phyloP scores from a whole-genome alignment of 2,888 invertebrate genomes.

The Amblyteles armatorius region DNA sequence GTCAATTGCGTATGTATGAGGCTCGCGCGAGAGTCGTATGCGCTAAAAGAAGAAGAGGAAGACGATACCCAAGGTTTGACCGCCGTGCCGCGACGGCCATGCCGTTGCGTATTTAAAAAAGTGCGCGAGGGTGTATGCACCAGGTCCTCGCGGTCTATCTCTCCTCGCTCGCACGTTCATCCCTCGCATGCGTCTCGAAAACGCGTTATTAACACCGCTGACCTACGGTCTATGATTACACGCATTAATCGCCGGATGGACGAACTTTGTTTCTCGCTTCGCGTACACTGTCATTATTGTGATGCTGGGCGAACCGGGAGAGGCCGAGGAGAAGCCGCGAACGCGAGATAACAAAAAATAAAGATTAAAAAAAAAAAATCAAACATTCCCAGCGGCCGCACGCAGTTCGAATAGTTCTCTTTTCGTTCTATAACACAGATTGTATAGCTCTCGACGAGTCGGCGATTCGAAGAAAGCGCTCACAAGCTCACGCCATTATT shows the following conservation, averaged over 20 bases:
- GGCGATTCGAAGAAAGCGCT: slow-evolving; percentile 62
- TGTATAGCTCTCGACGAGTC: slow-evolving; percentile 33
- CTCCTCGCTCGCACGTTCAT: slow-evolving; percentile 40
- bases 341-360: slow-evolving; percentile 2
- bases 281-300: slow-evolving; percentile 79
- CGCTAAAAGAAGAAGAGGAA: slow-evolving; percentile 24
- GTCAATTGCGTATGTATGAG: slow-evolving; percentile 62
- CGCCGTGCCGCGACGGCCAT: background rate
- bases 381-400: slow-evolving; percentile 55
- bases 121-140: slow-evolving; percentile 50
- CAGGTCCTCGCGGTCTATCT: slow-evolving; percentile 32
- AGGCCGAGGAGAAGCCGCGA: slow-evolving; percentile 44
- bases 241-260: slow-evolving; percentile 82
- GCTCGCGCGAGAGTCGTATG: slow-evolving; percentile 20
- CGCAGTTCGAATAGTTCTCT: slow-evolving; percentile 57
- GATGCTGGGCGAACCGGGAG: slow-evolving; percentile 46
- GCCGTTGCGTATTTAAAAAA: background rate
- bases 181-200: slow-evolving; percentile 79
- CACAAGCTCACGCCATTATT: slow-evolving; percentile 46
- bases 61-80: slow-evolving; percentile 15
- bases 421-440: slow-evolving; percentile 54
- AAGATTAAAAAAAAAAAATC: slow-evolving; percentile 58
- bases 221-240: slow-evolving; percentile 84
- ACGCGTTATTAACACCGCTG: slow-evolving; percentile 84
- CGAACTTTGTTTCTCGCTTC: slow-evolving; percentile 79